A percentile compares a stretch with the other conserved stretches of the same genome.
Conservation (phyloP, 2,888 invertebrate genomes). For the Dolichomitus sp. region DNA sequence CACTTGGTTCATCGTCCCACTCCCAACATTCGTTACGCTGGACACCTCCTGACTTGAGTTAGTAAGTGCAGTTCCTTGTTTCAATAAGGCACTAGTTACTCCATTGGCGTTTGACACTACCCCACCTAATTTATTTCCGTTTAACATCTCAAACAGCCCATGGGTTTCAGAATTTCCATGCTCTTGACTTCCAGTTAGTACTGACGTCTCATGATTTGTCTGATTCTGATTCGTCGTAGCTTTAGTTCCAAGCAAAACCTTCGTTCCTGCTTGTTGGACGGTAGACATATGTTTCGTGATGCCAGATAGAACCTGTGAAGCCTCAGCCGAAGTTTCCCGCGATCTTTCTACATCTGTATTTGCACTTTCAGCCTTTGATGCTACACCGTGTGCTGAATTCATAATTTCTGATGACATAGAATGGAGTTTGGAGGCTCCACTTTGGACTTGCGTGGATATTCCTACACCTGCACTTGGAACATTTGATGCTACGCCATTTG, state of each 20-base stretch:
- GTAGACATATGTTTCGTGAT: not conserved
- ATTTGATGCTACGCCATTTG: too few relatives aligned
- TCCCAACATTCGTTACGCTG: not conserved
- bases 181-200: not conserved
- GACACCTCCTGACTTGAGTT: slow-evolving; percentile 8
- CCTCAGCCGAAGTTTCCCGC: not conserved
- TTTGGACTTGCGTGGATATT: too few relatives aligned
- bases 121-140: not conserved
- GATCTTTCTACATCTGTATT: not conserved
- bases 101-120: not conserved
- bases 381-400: not conserved
- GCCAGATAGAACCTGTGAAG: not conserved
- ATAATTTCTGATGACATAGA: too few relatives aligned
- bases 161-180: not conserved
- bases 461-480: too few relatives aligned
- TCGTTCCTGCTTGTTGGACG: not conserved
- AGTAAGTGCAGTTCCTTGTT: not conserved
- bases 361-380: not conserved
- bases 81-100: not conserved
- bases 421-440: too few relatives aligned
- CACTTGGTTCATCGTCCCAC: not conserved
- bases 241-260: not conserved
- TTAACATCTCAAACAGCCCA: not conserved
- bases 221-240: not conserved
- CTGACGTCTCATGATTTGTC: not conserved